Evolutionary conservation across 2,797 vertebrate genomes (phyloP).

Genomic region (Etheostoma perlongum): DNA sequence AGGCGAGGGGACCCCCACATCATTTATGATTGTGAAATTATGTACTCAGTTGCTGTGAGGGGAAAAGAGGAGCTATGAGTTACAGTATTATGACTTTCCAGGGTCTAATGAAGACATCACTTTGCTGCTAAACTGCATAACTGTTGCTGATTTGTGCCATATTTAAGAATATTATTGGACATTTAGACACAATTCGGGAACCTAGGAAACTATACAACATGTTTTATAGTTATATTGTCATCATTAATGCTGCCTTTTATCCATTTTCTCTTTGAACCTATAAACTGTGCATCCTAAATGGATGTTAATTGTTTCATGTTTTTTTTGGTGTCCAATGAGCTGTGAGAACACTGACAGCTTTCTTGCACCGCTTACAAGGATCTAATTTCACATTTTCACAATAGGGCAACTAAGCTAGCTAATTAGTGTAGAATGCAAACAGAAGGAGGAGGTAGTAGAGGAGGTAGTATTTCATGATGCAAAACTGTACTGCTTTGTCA

Average conservation of each 20-base stretch:
- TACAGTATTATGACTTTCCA: slow-evolving; percentile 70
- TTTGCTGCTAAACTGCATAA: slow-evolving; percentile 62
- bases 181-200: slow-evolving; percentile 53
- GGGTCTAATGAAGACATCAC: slow-evolving; percentile 77
- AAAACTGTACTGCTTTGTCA: slow-evolving; percentile 24
- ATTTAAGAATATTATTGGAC: slow-evolving; percentile 62
- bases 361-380: slow-evolving; percentile 13
- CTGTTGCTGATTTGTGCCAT: slow-evolving; percentile 57
- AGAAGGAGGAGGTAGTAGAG: slow-evolving; percentile 9
- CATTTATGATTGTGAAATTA: slow-evolving; percentile 74
- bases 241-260: slow-evolving; percentile 49
- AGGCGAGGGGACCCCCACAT: slow-evolving; percentile 62
- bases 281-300: slow-evolving; percentile 48
- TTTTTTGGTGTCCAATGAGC: slow-evolving; percentile 42
- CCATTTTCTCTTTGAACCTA: slow-evolving; percentile 41
- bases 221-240: slow-evolving; percentile 57
- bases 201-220: slow-evolving; percentile 30
- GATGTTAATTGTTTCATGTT: slow-evolving; percentile 56
- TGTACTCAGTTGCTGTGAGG: slow-evolving; percentile 64
- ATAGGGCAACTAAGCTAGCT: slow-evolving; percentile 21
- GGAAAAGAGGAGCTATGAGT: slow-evolving; percentile 68
- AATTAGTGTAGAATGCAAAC: slow-evolving; percentile 37
- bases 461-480: slow-evolving; percentile 1
- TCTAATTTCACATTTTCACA: slow-evolving; percentile 39
- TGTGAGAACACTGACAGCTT: slow-evolving; percentile 39